Evolutionary conservation across 2,888 invertebrate genomes (phyloP).

Genomic region (Cosmia trapezina): DNA sequence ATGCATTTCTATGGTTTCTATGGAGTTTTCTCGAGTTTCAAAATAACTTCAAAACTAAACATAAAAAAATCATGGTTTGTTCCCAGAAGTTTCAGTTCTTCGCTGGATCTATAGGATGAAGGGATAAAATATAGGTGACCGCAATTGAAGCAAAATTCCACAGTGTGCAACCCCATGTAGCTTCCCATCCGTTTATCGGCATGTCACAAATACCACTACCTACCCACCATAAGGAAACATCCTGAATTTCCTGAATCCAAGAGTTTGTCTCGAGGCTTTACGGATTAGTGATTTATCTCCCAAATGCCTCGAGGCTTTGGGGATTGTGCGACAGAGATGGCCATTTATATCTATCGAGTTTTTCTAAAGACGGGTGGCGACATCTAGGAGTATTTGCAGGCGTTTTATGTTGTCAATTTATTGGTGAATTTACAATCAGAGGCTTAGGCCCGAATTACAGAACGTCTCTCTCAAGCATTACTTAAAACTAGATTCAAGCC

Average conservation of each 20-base stretch:
- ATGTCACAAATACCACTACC: slow-evolving; percentile 1
- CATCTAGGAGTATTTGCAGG: neutral
- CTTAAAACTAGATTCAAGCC: too few species aligned
- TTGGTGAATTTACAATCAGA: neutral
- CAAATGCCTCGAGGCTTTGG: slow-evolving; percentile 35
- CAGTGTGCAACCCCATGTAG: neutral
- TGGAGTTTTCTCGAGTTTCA: too few species aligned
- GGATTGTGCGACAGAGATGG: slow-evolving; percentile 17
- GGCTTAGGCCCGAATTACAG: too few species aligned
- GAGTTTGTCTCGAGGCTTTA: slow-evolving; percentile 35
- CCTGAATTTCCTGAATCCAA: slow-evolving; percentile 16
- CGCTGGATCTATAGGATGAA: too few species aligned
- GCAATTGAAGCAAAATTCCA: too few species aligned
- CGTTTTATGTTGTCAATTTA: slow-evolving; percentile 1
- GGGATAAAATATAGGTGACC: too few species aligned
- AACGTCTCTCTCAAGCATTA: too few species aligned
- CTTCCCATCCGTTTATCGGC: neutral
- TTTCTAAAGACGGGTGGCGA: slow-evolving; percentile 24
- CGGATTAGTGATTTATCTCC: slow-evolving; percentile 52
- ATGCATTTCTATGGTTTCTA: too few species aligned
- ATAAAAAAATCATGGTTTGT: too few species aligned
- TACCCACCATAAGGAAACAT: neutral
- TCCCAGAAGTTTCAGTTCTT: too few species aligned
- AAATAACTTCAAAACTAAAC: too few species aligned
- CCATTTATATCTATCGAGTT: slow-evolving; percentile 45